phyloP scores from a whole-genome alignment of 1,140 invertebrate genomes.

The Thaumatotibia leucotreta region DNA sequence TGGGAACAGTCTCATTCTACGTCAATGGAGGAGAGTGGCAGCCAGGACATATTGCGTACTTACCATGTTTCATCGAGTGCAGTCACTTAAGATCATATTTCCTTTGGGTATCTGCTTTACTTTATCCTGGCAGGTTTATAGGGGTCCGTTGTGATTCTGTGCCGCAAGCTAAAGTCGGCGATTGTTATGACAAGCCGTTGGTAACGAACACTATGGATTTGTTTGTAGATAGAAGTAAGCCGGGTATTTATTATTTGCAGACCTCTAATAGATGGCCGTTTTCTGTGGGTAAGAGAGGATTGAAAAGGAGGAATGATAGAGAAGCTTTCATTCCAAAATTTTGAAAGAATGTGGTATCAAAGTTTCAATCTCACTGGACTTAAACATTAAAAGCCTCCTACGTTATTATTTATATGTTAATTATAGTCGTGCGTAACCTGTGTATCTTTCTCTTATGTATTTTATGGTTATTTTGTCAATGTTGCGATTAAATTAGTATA shows the following conservation, averaged over 20 bases:
- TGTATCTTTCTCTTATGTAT: no score
- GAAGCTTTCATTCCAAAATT: not conserved
- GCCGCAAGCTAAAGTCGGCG: conserved; percentile 43
- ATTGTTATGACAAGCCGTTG: conserved; percentile 44
- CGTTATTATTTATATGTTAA: no score
- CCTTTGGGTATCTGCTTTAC: conserved; percentile 43
- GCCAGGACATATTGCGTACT: conserved; percentile 71
- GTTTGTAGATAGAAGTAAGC: conserved; percentile 34
- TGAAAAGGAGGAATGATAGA: conserved; percentile 25
- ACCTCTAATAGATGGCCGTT: conserved; percentile 43
- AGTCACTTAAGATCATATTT: conserved; percentile 46
- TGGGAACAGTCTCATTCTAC: conserved; percentile 81
- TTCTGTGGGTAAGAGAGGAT: conserved; percentile 44
- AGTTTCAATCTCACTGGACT: no score
- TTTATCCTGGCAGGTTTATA: conserved; percentile 41
- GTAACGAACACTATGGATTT: conserved; percentile 26
- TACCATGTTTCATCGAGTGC: conserved; percentile 40
- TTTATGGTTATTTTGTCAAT: no score
- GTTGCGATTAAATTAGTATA: no score
- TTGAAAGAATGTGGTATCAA: no score
- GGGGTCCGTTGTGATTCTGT: conserved; percentile 52
- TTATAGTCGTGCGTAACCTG: no score
- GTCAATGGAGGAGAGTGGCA: conserved; percentile 84
- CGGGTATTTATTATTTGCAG: conserved; percentile 50
- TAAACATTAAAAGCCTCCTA: no score